Evolutionary conservation across 2,797 vertebrate genomes (phyloP).

Genomic region (Lophotriccus pileatus): DNA sequence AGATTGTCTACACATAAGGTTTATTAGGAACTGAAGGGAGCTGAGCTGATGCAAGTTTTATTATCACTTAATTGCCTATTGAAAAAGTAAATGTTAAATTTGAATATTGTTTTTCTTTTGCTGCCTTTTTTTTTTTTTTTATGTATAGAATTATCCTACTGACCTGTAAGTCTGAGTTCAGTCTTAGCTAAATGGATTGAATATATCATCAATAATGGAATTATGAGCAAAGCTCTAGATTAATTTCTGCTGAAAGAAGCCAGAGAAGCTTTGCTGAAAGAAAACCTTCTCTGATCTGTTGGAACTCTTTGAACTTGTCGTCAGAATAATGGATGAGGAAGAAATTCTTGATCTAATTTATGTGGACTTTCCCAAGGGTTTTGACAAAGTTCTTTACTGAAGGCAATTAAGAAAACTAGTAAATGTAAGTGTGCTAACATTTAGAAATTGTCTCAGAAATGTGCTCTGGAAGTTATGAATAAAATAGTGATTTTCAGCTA

Average conservation of each 20-base stretch:
- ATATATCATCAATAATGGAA: not conserved
- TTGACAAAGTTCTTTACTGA: not conserved
- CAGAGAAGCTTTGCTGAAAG: not conserved
- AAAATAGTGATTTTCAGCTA: not conserved
- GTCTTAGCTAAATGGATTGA: not conserved
- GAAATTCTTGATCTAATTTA: constrained; percentile 10
- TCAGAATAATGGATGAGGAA: constrained; percentile 9
- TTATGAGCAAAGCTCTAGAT: not conserved
- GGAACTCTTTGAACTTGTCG: not conserved
- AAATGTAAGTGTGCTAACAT: not conserved
- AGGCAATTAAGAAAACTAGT: not conserved
- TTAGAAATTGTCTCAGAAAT: not conserved
- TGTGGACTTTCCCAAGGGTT: constrained; percentile 3
- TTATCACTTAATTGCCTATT: not conserved
- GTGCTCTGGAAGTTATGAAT: not conserved
- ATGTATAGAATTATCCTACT: not conserved
- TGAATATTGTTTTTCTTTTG: not conserved
- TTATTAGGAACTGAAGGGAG: not conserved
- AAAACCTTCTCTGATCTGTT: not conserved
- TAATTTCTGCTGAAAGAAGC: not conserved
- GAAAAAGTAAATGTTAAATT: not conserved
- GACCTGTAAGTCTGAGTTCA: not conserved
- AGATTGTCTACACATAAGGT: not conserved
- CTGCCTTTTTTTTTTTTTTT: not conserved
- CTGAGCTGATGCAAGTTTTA: not conserved